Base-by-base conservation (phyloP, 2,797 vertebrate genomes). In the Masticophis lateralis region DNA sequence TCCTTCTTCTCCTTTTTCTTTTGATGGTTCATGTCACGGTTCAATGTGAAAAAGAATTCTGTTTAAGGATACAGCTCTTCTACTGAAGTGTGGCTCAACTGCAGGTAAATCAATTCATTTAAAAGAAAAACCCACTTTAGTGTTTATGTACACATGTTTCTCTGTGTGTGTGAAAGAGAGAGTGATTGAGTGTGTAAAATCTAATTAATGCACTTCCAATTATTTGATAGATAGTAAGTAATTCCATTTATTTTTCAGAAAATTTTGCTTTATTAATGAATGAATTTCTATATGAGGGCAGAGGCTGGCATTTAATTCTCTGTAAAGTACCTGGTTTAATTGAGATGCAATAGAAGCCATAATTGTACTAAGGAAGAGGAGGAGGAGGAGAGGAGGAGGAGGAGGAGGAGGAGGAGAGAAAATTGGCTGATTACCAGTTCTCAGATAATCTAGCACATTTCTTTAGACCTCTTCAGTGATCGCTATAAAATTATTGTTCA, bases 31-130 rank as follows among this genome's bases (percentile, higher is more conserved):
- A 32, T 66, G 12, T 61, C 28, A 14, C 11, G 32, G 27, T 32
- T 69, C 16, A 51, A 69, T 87, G 37, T 83, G 53, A 55, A 90
- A 79, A 91, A 91, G 87, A 88, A 86, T 86, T 86, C 69, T 16
- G 43, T 28, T 79, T 14, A 22, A 89, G 74, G 57, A 47, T 47
- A 10, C 51, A 27, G 61, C 22, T 51, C 61, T 66, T 57, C 83
- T 66, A 59, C 57, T 43, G 53, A 90, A 55, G n/a, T 83, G 91
- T 51, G 55, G n/a, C 32, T 83, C 27, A 51, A 86, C 13, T 63
- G 51, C 91, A 94, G 93, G 93, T 94, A 94, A 92, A 92, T 91
- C n/a, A 9, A 10, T 5, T 43, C 57, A 6, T 27, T 86, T 27
- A 61, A 89, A 89, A 79, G 57, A 51, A 57, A 89, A 83, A 22